These are phyloP conservation scores for Achroia grisella DNA, from an alignment of 1,140 invertebrate species.

Conservation along the genomic window DNA sequence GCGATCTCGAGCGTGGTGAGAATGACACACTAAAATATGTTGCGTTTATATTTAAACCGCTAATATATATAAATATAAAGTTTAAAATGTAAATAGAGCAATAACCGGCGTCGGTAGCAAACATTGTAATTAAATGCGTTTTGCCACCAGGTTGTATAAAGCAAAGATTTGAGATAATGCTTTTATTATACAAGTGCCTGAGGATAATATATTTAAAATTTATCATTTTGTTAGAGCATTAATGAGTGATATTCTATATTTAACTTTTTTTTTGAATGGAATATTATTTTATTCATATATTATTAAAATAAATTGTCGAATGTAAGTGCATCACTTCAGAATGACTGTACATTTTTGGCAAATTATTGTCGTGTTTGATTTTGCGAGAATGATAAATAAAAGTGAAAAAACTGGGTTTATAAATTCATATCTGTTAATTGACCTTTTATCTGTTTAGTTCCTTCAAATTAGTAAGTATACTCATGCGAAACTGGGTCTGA, in stretches of 20 bases:
- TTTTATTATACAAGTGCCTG: slow-evolving; percentile 7
- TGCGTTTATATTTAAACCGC: not conserved
- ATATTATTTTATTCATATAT: not conserved
- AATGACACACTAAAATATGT: slow-evolving; percentile 1
- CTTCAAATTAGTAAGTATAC: too few relatives aligned
- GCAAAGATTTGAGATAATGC: slow-evolving; percentile 9
- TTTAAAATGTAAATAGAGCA: slow-evolving; percentile 23
- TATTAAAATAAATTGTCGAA: too few relatives aligned
- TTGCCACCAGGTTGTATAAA: slow-evolving; percentile 9
- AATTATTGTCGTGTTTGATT: too few relatives aligned
- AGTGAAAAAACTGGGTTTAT: too few relatives aligned
- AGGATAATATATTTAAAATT: slow-evolving; percentile 1
- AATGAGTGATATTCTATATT: not conserved
- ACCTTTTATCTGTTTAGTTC: too few relatives aligned
- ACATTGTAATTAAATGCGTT: slow-evolving; percentile 14
- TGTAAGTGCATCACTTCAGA: too few relatives aligned
- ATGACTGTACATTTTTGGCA: too few relatives aligned
- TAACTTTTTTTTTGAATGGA: not conserved
- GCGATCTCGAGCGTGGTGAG: not conserved
- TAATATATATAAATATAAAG: slow-evolving; percentile 9
- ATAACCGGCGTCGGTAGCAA: slow-evolving; percentile 18
- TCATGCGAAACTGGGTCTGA: too few relatives aligned
- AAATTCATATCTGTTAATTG: too few relatives aligned
- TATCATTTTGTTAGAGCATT: slow-evolving; percentile 1
- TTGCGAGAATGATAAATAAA: too few relatives aligned